Conservation (phyloP, 2,113 vertebrate genomes). For the Platichthys stellatus region DNA sequence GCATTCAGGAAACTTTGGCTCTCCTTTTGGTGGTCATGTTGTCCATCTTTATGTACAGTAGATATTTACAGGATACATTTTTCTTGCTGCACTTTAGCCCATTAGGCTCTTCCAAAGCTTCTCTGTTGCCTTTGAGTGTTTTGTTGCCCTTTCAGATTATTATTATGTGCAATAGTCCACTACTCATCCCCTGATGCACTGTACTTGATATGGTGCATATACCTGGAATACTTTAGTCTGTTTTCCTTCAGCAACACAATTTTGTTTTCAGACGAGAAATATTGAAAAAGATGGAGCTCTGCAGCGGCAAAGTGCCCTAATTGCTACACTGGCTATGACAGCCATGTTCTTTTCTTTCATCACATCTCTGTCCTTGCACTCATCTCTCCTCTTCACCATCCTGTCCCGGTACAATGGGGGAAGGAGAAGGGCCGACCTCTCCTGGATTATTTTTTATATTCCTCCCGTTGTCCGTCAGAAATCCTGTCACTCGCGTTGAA, state of each 20-base stretch:
- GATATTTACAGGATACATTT: too few species aligned
- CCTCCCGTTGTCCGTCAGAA: slow-evolving; percentile 22
- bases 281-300: slow-evolving; percentile 48
- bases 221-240: slow-evolving; percentile 2
- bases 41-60: too few species aligned
- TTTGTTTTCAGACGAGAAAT: slow-evolving; percentile 45
- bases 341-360: slow-evolving; percentile 64
- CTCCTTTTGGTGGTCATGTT: too few species aligned
- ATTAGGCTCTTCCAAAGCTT: too few species aligned
- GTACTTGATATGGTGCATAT: not conserved
- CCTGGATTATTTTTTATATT: not conserved
- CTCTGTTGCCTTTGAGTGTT: too few species aligned
- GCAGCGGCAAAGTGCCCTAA: slow-evolving; percentile 56
- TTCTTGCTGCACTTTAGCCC: too few species aligned
- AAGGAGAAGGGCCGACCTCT: slow-evolving; percentile 35
- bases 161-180: too few species aligned
- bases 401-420: slow-evolving; percentile 29
- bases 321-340: slow-evolving; percentile 57
- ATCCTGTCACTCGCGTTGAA: not conserved
- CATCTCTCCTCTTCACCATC: slow-evolving; percentile 49
- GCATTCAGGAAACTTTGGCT: too few species aligned
- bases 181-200: too few species aligned
- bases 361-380: slow-evolving; percentile 58
- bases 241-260: slow-evolving; percentile 30
- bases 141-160: too few species aligned